Percentiles rank a stretch among this genome's conserved stretches.
These are phyloP conservation scores for Alviniconcha marisindica DNA, from an alignment of 1,140 invertebrate genomes.

Conservation along the genomic window DNA sequence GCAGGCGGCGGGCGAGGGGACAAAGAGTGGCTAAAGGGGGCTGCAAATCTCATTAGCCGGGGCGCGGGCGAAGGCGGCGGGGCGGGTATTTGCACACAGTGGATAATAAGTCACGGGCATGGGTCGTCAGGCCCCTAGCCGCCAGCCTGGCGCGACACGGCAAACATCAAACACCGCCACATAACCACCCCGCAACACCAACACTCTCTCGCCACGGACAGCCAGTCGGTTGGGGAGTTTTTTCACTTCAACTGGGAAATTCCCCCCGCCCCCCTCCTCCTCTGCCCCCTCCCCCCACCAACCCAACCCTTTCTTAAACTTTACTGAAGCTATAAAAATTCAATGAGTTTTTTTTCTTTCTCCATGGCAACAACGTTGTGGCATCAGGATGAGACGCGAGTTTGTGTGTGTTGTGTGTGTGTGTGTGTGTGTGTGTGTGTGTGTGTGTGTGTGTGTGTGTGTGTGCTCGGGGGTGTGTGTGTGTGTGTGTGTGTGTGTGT, in stretches of 20 bases:
- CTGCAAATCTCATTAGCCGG: conserved; percentile 10
- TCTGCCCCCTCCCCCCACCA: background rate
- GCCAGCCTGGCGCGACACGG: conserved; percentile 39
- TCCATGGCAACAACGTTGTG: too few relatives aligned
- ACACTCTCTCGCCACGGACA: background rate
- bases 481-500: conserved; percentile 7
- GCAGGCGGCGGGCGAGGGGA: background rate
- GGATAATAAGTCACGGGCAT: conserved; percentile 39
- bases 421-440: too few relatives aligned
- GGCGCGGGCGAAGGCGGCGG: background rate
- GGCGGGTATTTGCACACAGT: conserved; percentile 25
- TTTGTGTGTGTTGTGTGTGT: too few relatives aligned
- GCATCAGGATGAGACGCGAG: too few relatives aligned
- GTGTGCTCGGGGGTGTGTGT: background rate
- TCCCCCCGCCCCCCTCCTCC: background rate
- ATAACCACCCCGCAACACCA: background rate
- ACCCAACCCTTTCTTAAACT: background rate
- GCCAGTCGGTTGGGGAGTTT: too few relatives aligned
- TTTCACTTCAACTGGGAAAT: too few relatives aligned
- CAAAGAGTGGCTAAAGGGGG: background rate
- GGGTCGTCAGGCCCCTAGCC: conserved; percentile 37
- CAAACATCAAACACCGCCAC: conserved; percentile 37
- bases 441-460: too few relatives aligned
- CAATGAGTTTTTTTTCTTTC: too few relatives aligned
- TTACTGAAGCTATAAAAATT: too few relatives aligned